Conservation (phyloP, 2,797 vertebrate species). For the Meriones psammophilus region DNA sequence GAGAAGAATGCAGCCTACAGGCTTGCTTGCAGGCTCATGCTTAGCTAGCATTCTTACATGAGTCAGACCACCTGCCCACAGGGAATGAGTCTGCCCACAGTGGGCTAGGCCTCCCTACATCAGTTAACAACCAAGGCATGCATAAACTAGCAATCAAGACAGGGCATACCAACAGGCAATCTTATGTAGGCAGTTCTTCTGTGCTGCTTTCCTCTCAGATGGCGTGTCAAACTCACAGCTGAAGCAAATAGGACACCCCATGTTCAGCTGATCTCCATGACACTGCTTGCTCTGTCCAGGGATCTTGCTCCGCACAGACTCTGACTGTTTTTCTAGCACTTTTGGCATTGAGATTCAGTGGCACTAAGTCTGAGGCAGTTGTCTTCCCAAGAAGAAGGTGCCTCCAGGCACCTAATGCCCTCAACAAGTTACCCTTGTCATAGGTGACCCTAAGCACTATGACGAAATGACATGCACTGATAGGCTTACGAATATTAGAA, state of each 20-base stretch:
- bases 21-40: background rate
- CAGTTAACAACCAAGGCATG: background rate
- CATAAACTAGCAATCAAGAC: background rate
- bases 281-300: fast-evolving
- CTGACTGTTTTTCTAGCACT: background rate
- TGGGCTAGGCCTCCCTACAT: background rate
- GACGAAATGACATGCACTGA: background rate
- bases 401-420: background rate
- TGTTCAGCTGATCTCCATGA: background rate
- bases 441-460: background rate
- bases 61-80: background rate
- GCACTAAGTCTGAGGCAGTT: background rate
- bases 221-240: background rate
- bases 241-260: background rate
- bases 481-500: background rate
- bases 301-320: background rate
- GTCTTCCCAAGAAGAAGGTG: background rate
- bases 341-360: background rate
- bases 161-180: background rate
- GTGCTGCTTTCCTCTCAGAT: background rate
- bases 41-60: background rate
- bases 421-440: background rate
- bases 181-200: background rate
- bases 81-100: background rate
- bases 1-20: background rate